Conservation (phyloP, 2,888 invertebrate species). For the Keiferia lycopersicella region DNA sequence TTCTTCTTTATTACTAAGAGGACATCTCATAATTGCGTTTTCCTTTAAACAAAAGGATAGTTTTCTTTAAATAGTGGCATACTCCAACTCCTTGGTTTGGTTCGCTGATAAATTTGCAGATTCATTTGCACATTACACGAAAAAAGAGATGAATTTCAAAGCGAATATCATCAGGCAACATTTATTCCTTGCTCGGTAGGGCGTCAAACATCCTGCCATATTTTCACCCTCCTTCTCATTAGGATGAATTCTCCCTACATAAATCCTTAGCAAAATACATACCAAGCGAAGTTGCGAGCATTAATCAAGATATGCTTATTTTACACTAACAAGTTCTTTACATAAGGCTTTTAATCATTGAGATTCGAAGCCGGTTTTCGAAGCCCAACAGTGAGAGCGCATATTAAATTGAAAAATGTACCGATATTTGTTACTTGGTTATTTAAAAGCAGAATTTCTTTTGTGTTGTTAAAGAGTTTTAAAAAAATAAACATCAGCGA, state of each 20-base stretch:
- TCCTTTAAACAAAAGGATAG: no score
- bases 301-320: conserved; percentile 23
- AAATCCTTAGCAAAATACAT: conserved; percentile 15
- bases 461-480: background rate
- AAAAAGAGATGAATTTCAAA: background rate
- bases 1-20: no score
- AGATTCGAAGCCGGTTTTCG: conserved; percentile 12
- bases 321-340: conserved; percentile 19
- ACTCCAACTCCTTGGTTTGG: no score
- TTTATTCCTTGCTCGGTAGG: conserved; percentile 16
- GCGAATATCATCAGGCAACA: conserved; percentile 2
- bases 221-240: conserved; percentile 17
- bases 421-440: background rate
- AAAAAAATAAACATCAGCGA: background rate
- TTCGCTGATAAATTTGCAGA: no score
- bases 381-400: background rate
- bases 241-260: conserved; percentile 17
- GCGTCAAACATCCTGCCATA: conserved; percentile 19
- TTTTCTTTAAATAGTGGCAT: no score
- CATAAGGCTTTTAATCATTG: conserved; percentile 20
- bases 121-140: background rate
- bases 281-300: conserved; percentile 14
- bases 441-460: background rate
- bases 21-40: no score
- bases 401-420: conserved; percentile 9